These are phyloP conservation scores for Hypotaenidia okinawae DNA, from an alignment of 2,797 vertebrate genomes.

Conservation along the genomic window DNA sequence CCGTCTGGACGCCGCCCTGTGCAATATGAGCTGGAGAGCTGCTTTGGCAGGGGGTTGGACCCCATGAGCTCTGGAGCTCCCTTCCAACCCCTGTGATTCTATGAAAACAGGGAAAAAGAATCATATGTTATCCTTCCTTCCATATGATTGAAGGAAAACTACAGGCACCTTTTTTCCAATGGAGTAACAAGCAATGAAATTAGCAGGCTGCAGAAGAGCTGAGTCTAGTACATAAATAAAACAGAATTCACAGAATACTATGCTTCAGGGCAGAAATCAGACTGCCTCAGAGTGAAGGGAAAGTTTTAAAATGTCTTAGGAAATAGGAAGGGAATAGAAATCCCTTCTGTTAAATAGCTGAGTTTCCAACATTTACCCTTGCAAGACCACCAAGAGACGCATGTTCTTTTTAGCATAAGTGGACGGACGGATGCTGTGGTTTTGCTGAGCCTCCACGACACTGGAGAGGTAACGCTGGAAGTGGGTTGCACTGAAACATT, in stretches of 20 bases:
- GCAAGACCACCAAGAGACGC: constrained; percentile 88
- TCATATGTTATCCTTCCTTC: background rate
- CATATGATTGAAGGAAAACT: accelerated
- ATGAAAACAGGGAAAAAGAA: background rate
- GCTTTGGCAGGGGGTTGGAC: too few species aligned
- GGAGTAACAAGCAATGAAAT: background rate
- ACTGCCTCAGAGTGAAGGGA: background rate
- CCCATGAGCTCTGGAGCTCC: too few species aligned
- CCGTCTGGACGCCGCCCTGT: too few species aligned
- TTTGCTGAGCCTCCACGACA: constrained; percentile 83
- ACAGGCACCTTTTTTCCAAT: accelerated
- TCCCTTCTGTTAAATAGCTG: background rate
- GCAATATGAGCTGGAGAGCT: too few species aligned
- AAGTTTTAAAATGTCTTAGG: background rate
- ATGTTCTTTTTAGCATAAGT: constrained; percentile 58
- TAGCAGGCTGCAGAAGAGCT: background rate
- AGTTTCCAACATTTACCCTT: constrained; percentile 82
- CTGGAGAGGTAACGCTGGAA: constrained; percentile 89
- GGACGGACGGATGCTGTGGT: constrained; percentile 61
- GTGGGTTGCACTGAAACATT: constrained; percentile 87
- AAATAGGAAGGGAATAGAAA: background rate
- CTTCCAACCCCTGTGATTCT: too few species aligned
- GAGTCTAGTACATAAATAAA: accelerated
- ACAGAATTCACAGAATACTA: background rate
- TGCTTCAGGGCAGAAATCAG: background rate